Conservation (phyloP, 2,797 vertebrate species). For the Tarsius wallacei region DNA sequence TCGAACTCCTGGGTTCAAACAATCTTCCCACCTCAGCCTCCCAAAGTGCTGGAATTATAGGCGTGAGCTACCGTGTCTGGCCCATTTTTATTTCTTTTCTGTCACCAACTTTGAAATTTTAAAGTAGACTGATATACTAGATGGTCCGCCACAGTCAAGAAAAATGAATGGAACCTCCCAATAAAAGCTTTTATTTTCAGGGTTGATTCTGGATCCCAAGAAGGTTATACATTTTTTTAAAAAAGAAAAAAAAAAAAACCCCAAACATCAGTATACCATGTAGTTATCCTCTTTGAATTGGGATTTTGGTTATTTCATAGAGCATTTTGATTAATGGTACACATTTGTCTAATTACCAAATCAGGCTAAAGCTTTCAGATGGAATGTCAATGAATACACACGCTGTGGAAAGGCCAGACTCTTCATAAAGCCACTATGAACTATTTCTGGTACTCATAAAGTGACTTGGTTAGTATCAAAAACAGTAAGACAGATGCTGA, state of each 20-base stretch:
- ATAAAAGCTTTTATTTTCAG: background rate
- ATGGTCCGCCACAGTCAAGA: background rate
- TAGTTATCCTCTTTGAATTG: background rate
- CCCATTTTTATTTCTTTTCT: slow-evolving; percentile 32
- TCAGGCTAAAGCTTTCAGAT: background rate
- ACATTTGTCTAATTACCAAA: slow-evolving; percentile 26
- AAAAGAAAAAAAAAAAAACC: background rate
- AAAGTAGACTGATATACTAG: background rate
- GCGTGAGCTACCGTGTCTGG: too few relatives aligned
- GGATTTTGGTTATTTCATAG: slow-evolving; percentile 6
- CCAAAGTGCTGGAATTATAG: too few relatives aligned
- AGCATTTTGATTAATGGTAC: slow-evolving; percentile 38
- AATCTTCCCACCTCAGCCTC: too few relatives aligned
- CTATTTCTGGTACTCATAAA: background rate
- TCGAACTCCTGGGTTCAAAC: too few relatives aligned
- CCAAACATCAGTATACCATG: background rate
- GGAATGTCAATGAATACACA: background rate
- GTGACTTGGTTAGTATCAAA: slow-evolving; percentile 44
- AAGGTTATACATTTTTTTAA: background rate
- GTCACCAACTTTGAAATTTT: slow-evolving; percentile 34
- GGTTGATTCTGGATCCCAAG: background rate
- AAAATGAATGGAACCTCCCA: slow-evolving; percentile 9
- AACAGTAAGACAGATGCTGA: background rate
- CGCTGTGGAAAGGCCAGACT: background rate
- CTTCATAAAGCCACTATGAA: slow-evolving; percentile 20